Conservation (phyloP, 2,888 invertebrate genomes). For the Neocrepidodera transversa region DNA sequence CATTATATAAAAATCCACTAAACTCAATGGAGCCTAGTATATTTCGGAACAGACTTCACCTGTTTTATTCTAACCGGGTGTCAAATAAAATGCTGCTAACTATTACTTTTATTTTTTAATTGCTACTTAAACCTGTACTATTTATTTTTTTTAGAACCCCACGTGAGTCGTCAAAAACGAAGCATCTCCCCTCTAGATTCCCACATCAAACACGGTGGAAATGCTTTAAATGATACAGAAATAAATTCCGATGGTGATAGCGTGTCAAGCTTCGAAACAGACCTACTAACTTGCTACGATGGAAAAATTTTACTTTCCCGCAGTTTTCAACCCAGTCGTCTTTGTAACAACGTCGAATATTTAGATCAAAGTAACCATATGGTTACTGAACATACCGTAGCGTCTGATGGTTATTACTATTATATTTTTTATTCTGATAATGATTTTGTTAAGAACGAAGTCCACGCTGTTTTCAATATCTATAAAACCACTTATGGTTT, state of each 20-base stretch:
- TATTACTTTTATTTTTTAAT: too few relatives aligned
- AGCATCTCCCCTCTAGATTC: constrained; percentile 65
- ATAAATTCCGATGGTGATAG: constrained; percentile 67
- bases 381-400: constrained; percentile 73
- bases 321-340: constrained; percentile 72
- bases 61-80: too few relatives aligned
- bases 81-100: too few relatives aligned
- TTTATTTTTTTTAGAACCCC: constrained; percentile 20
- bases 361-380: constrained; percentile 74
- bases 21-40: too few relatives aligned
- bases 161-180: constrained; percentile 34
- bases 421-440: constrained; percentile 90
- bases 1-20: too few relatives aligned
- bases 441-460: constrained; percentile 78
- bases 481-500: constrained; percentile 78
- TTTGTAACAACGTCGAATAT: constrained; percentile 74
- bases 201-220: constrained; percentile 80
- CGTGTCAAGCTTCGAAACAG: constrained; percentile 84
- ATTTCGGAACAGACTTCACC: too few relatives aligned
- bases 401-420: constrained; percentile 83
- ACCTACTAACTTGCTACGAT: constrained; percentile 76
- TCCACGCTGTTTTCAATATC: constrained; percentile 85
- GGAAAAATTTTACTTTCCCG: constrained; percentile 77
- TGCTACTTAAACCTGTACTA: too few relatives aligned
- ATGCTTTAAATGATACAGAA: constrained; percentile 66